phyloP scores from a whole-genome alignment of 1,140 invertebrate species.

The Popillia japonica region DNA sequence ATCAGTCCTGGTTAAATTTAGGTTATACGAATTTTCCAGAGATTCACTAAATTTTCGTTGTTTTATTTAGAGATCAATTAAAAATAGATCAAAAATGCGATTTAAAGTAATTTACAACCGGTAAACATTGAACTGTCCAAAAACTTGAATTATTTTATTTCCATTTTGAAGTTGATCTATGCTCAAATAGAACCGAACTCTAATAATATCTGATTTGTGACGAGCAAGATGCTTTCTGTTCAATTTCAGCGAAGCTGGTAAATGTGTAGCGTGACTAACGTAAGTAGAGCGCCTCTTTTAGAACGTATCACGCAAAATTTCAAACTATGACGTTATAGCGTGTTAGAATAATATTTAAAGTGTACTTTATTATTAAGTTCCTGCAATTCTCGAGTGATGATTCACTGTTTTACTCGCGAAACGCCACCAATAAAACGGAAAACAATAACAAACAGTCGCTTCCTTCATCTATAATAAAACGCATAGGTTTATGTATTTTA shows the following conservation, averaged over 20 bases:
- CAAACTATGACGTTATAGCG: neutral
- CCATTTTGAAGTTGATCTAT: neutral
- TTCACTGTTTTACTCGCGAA: constrained; percentile 1
- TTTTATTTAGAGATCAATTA: neutral
- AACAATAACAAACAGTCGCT: constrained; percentile 3
- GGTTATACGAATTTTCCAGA: neutral
- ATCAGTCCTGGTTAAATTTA: neutral
- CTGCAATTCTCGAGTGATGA: neutral
- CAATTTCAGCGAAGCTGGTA: constrained; percentile 4
- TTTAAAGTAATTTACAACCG: neutral
- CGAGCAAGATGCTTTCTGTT: neutral
- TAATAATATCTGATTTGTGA: neutral
- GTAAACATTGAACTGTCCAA: neutral
- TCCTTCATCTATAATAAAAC: neutral
- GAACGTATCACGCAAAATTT: constrained; percentile 2
- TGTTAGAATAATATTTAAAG: constrained; percentile 11
- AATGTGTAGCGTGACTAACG: neutral
- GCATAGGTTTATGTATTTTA: neutral
- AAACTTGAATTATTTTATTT: constrained; percentile 1
- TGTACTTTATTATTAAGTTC: constrained; percentile 14
- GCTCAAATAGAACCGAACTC: constrained; percentile 1
- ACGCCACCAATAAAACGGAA: constrained; percentile 13
- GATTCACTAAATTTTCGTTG: neutral
- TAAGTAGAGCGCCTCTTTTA: constrained; percentile 3
- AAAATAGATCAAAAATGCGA: constrained; percentile 7